Evolutionary conservation across 2,888 invertebrate species (phyloP), one percentile per base, ranked within the genome.

Genomic region (Zygogramma bicolorata): DNA sequence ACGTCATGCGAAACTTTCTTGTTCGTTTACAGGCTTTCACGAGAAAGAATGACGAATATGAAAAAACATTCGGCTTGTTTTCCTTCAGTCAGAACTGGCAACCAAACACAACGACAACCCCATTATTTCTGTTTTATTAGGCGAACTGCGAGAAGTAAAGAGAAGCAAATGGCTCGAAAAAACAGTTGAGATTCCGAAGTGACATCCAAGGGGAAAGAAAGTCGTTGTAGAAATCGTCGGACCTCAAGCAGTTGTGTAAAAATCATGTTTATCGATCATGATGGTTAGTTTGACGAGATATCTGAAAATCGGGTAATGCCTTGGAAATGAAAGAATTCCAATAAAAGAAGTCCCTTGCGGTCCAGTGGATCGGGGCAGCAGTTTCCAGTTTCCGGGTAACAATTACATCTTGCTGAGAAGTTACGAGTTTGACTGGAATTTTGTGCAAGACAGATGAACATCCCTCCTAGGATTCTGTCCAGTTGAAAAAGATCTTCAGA

Each of bases 201-300:
- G 71, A 70, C 40, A 63, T 63, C 27, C 40, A 46, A 15, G 42
- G 58, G 10, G 42, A 20, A 61, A 66, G 71, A 71, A 75, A 75
- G 65, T 68, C 74, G 70, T 68, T 66, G 66, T 70, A 71, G 62
- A 63, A 75, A 70, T 72, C 68, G 71, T 69, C 60, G 63, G 66
- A 67, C 67, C 66, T 66, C 58, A 61, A 65, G 57, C 63, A 61
- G 71, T 61, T 67, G 75, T 71, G 79, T 77, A 65, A 75, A 82
- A 82, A 81, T 81, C 80, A 82, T 83, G 81, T 83, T 85, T 84
- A 83, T 84, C 81, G 84, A 84, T 83, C 83, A 81, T 84, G 84
- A 85, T 84, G 84, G 85, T 85, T 84, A 83, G 84, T 85, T 85
- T 84, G 84, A 84, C 85, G 84, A n/a, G n/a, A 84, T 80, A 79